A percentile compares a stretch with the other conserved stretches of the same genome.
Conservation (phyloP, 2,797 vertebrate genomes). For the Australoheros facetus region DNA sequence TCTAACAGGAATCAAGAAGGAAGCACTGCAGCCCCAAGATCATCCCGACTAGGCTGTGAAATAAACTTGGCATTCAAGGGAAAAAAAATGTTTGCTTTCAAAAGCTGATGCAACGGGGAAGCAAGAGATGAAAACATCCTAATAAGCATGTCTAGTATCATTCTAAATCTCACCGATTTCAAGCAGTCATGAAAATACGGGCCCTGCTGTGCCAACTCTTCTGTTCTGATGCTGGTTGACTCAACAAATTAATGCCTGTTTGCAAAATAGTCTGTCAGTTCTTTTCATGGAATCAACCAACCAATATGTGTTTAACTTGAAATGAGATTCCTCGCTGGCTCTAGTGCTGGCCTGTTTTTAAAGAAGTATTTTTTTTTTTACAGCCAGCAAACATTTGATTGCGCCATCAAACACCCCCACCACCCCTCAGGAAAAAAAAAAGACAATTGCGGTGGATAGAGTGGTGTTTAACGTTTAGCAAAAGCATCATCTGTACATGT, state of each 20-base stretch:
- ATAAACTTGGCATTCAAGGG: constrained; percentile 42
- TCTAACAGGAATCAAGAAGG: constrained; percentile 39
- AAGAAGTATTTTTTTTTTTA: background rate
- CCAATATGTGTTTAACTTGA: constrained; percentile 23
- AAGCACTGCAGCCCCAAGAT: constrained; percentile 20
- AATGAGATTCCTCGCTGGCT: background rate
- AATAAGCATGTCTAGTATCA: constrained; percentile 43
- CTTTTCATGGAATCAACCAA: constrained; percentile 26
- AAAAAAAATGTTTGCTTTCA: constrained; percentile 43
- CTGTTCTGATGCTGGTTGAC: constrained; percentile 46
- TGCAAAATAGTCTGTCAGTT: constrained; percentile 34
- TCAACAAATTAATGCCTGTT: constrained; percentile 44
- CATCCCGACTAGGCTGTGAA: constrained; percentile 5
- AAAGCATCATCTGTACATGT: background rate
- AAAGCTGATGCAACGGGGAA: constrained; percentile 66
- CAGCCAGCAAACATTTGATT: background rate
- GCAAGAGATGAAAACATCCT: constrained; percentile 62
- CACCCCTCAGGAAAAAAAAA: background rate
- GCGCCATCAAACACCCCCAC: background rate
- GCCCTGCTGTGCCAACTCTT: constrained; percentile 40
- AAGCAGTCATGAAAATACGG: constrained; percentile 37
- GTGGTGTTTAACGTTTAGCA: background rate
- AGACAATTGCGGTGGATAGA: background rate
- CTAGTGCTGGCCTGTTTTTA: background rate
- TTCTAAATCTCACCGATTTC: constrained; percentile 36